Percentiles rank a stretch among this genome's conserved stretches.
These are phyloP conservation scores for Eremophila alpestris DNA, from an alignment of 2,797 vertebrate species.

Conservation along the genomic window DNA sequence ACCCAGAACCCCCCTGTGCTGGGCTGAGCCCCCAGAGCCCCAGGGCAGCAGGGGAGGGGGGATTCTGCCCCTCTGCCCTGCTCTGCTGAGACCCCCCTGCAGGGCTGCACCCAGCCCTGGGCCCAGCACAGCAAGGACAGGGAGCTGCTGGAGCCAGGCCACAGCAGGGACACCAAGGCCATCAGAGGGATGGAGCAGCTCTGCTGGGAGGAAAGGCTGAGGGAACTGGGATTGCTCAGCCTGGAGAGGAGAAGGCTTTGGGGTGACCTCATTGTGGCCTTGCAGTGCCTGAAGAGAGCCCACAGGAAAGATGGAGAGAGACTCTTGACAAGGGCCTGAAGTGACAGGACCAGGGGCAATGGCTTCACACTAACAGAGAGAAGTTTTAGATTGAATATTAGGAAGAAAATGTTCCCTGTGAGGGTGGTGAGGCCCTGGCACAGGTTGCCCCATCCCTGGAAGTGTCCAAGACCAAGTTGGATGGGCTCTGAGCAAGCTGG, in stretches of 20 bases:
- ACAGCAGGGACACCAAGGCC: background rate
- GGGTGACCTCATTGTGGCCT: background rate
- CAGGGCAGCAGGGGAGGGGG: background rate
- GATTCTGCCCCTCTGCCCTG: background rate
- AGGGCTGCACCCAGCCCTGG: background rate
- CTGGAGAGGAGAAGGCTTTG: background rate
- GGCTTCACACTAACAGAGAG: background rate
- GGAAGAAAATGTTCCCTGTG: background rate
- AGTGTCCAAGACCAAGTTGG: accelerated
- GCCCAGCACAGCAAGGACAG: background rate
- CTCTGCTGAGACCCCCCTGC: background rate
- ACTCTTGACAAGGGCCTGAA: background rate
- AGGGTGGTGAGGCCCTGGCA: background rate
- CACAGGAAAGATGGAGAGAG: background rate
- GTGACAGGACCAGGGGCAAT: background rate
- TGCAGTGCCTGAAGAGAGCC: background rate
- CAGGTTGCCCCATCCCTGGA: background rate
- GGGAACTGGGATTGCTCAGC: background rate
- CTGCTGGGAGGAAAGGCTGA: background rate
- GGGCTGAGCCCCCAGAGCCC: background rate
- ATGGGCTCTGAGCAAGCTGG: background rate
- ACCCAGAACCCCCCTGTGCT: background rate
- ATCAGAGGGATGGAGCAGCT: background rate
- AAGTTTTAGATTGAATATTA: accelerated
- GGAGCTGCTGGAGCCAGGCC: background rate